A percentile compares a stretch with the other conserved stretches of the same genome.
Conservation (phyloP, 2,113 vertebrate genomes). For the Coreoperca whiteheadi region DNA sequence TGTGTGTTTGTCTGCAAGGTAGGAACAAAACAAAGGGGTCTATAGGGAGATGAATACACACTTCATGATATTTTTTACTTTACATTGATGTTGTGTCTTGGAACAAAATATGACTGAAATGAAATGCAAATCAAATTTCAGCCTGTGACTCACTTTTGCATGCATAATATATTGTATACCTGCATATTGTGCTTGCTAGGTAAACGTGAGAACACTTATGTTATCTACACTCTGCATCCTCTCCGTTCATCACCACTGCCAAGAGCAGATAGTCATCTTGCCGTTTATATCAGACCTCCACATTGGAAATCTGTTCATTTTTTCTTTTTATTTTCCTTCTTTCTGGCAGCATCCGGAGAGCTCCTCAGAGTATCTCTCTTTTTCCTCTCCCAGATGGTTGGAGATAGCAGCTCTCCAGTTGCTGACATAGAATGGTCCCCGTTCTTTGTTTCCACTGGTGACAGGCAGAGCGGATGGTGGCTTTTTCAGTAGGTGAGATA, state of each 20-base stretch:
- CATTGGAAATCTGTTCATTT: slow-evolving; percentile 28
- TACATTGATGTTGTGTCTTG: slow-evolving; percentile 35
- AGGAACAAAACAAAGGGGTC: slow-evolving; percentile 54
- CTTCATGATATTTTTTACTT: slow-evolving; percentile 45
- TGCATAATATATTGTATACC: slow-evolving; percentile 53
- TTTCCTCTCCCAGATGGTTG: slow-evolving; percentile 62
- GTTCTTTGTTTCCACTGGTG: slow-evolving; percentile 66
- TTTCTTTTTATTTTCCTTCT: neutral
- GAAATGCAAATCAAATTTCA: slow-evolving; percentile 54
- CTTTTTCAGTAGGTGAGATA: slow-evolving; percentile 62
- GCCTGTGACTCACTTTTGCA: slow-evolving; percentile 34
- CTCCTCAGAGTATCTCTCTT: slow-evolving; percentile 39
- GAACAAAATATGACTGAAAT: slow-evolving; percentile 41
- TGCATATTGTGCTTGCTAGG: slow-evolving; percentile 32
- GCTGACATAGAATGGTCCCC: slow-evolving; percentile 51
- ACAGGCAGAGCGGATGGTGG: slow-evolving; percentile 46
- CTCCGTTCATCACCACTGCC: slow-evolving; percentile 45
- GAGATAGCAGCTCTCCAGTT: slow-evolving; percentile 61
- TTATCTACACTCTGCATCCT: slow-evolving; percentile 26
- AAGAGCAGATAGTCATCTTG: slow-evolving; percentile 44
- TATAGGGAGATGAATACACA: slow-evolving; percentile 42
- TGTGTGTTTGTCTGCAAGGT: slow-evolving; percentile 36
- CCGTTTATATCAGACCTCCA: slow-evolving; percentile 33
- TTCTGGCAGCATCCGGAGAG: slow-evolving; percentile 36
- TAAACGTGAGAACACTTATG: slow-evolving; percentile 28